Conservation (phyloP, 1,140 invertebrate species). For the Temnothorax nylanderi region DNA sequence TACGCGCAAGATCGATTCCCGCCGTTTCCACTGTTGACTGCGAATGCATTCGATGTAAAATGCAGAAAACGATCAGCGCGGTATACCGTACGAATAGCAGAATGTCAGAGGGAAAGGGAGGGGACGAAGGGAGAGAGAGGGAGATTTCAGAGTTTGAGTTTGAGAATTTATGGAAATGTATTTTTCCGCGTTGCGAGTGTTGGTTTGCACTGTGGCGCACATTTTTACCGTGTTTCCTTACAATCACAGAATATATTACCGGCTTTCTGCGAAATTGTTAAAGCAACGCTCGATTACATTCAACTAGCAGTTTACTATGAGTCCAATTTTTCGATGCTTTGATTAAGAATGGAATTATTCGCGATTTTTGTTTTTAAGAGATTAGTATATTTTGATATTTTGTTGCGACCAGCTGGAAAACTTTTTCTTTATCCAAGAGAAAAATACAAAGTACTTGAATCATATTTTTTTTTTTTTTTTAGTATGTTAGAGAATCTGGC, state of each 20-base stretch:
- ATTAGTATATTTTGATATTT: background rate
- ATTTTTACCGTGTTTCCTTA: conserved; percentile 43
- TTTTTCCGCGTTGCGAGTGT: conserved; percentile 35
- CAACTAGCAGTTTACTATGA: background rate
- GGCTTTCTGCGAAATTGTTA: conserved; percentile 22
- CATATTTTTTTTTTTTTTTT: background rate
- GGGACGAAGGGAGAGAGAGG: background rate
- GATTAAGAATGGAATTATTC: background rate
- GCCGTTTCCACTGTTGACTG: conserved; percentile 50
- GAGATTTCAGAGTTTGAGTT: conserved; percentile 41
- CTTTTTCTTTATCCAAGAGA: background rate
- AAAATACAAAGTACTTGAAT: background rate
- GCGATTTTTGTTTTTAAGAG: background rate
- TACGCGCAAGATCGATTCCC: conserved; percentile 62
- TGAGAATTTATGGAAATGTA: conserved; percentile 52
- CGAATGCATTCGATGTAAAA: conserved; percentile 63
- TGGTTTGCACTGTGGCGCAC: conserved; percentile 6
- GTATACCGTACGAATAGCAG: conserved; percentile 51
- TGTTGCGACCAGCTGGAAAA: background rate
- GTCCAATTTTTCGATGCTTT: background rate
- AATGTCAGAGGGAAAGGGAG: background rate
- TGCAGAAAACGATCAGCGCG: conserved; percentile 62
- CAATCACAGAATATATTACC: conserved; percentile 43
- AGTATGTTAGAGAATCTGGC: background rate
- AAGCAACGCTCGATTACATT: conserved; percentile 21